These are phyloP conservation scores for Apostichopus parvimensis DNA, from an alignment of 35 echinoderm and acorn worm species.

Conservation along the genomic window DNA sequence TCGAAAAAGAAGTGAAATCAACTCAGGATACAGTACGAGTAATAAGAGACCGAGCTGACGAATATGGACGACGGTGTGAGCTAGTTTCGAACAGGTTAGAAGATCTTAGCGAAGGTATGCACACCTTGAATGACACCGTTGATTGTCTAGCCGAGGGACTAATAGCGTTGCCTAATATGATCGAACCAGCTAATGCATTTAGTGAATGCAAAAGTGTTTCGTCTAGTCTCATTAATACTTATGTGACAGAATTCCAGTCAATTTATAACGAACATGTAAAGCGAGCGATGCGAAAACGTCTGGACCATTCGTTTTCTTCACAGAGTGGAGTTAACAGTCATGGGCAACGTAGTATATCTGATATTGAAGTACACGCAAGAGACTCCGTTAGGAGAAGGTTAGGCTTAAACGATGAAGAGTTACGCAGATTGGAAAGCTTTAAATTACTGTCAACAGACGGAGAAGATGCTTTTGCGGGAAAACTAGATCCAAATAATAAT, in stretches of 20 bases:
- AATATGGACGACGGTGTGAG: slow-evolving; percentile 9
- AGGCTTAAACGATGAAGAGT: slow-evolving; percentile 22
- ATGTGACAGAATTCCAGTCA: slow-evolving; percentile 24
- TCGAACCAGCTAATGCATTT: neutral
- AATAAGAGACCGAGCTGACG: neutral
- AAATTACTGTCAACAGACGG: neutral
- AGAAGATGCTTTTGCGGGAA: neutral
- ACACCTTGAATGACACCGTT: slow-evolving; percentile 9
- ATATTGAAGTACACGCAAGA: slow-evolving; percentile 23
- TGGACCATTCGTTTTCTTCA: slow-evolving; percentile 31
- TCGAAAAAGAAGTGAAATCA: neutral
- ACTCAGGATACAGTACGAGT: neutral
- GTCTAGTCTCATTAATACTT: neutral
- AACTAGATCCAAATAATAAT: slow-evolving; percentile 17
- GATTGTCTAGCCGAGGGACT: neutral
- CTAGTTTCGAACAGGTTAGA: neutral
- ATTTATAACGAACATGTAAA: slow-evolving; percentile 47
- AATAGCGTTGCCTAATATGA: slow-evolving; percentile 3
- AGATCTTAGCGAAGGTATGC: neutral
- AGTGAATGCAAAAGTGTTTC: neutral
- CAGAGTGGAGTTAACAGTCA: neutral
- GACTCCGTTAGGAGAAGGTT: slow-evolving; percentile 36
- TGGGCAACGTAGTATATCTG: neutral
- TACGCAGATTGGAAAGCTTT: slow-evolving; percentile 17
- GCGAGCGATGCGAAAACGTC: slow-evolving; percentile 16